phyloP scores from a whole-genome alignment of 2,888 invertebrate genomes.

The Mythimna pallens region DNA sequence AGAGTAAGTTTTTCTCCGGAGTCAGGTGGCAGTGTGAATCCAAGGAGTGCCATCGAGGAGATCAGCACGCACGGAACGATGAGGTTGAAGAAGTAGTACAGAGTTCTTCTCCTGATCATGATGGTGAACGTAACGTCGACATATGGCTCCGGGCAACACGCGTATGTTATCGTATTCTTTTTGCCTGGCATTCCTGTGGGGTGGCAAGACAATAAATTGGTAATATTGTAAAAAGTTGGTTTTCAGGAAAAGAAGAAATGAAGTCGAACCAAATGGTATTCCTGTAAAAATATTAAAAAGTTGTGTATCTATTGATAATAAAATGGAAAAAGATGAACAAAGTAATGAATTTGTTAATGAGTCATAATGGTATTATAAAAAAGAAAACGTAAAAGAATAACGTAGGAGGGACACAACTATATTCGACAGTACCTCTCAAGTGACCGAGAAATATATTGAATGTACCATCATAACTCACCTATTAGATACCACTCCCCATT shows the following conservation, averaged over 20 bases:
- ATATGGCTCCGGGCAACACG: conserved; percentile 98
- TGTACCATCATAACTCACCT: conserved; percentile 92
- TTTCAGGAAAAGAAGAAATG: not conserved
- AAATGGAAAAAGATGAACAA: not conserved
- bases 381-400: not conserved
- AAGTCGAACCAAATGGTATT: not conserved
- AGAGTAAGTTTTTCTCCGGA: conserved; percentile 98
- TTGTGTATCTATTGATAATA: not conserved
- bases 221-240: not conserved
- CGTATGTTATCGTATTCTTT: conserved; percentile 97
- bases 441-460: not conserved
- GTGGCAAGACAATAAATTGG: conserved; percentile 17
- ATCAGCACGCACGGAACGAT: conserved; percentile 99
- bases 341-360: not conserved
- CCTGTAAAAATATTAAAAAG: too few relatives aligned
- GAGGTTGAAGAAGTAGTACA: conserved; percentile 99
- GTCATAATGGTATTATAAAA: not conserved
- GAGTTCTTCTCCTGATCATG: conserved; percentile 98
- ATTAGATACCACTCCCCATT: conserved; percentile 99
- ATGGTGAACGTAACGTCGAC: conserved; percentile 99
- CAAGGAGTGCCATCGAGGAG: conserved; percentile 99
- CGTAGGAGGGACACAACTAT: not conserved
- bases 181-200: conserved; percentile 96
- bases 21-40: conserved; percentile 99
- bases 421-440: not conserved